These are phyloP conservation scores for Arctocebus calabarensis DNA, from an alignment of 2,797 vertebrate genomes.

Conservation along the genomic window DNA sequence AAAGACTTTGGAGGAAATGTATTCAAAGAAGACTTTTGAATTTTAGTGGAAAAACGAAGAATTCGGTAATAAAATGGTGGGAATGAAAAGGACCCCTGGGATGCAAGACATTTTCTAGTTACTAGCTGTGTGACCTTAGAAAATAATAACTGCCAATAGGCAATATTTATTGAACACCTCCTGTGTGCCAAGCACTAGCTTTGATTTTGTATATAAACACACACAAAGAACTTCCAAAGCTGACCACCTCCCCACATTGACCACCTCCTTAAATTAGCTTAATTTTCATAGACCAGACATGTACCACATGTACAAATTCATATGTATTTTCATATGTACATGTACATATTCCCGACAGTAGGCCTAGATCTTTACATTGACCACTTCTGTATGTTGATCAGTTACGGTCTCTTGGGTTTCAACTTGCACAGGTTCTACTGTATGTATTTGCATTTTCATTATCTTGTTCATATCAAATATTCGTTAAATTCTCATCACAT, in stretches of 20 bases:
- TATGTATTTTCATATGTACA: too few species aligned
- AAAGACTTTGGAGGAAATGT: not conserved
- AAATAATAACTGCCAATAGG: not conserved
- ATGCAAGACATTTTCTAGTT: not conserved
- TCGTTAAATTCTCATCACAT: constrained; percentile 4
- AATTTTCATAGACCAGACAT: too few species aligned
- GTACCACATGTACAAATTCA: too few species aligned
- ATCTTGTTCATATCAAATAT: not conserved
- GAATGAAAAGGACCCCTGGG: not conserved
- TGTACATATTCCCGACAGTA: too few species aligned
- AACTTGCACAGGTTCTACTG: too few species aligned
- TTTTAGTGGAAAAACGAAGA: constrained; percentile 19
- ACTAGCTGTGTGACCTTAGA: not conserved
- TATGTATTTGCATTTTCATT: not conserved
- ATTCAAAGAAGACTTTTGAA: not conserved
- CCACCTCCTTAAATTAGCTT: too few species aligned
- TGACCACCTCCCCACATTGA: too few species aligned
- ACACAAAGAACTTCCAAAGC: too few species aligned
- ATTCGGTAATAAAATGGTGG: not conserved
- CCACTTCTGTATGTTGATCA: too few species aligned
- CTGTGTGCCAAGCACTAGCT: not conserved
- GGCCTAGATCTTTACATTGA: too few species aligned
- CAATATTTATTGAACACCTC: not conserved
- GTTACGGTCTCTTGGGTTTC: too few species aligned
- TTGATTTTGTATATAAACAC: not conserved